Evolutionary conservation across 30 jellyfish, hydroid and myxozoan genomes (phyloP).

Genomic region (Turritopsis rubra): DNA sequence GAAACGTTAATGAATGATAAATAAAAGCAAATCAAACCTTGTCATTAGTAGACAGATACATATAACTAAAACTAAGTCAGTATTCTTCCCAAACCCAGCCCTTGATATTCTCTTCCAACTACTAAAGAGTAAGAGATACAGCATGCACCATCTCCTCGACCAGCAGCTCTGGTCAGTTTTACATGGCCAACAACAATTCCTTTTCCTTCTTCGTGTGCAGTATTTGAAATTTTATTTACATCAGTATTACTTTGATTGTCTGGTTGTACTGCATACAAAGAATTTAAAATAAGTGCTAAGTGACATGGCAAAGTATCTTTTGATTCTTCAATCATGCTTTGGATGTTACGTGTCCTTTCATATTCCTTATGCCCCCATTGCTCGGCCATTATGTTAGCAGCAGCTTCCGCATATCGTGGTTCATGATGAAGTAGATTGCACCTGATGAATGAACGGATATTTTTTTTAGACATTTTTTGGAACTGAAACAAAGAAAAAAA

Average conservation of each 20-base stretch:
- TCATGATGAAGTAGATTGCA: conserved; percentile 21
- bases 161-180: conserved; percentile 19
- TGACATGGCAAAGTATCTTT: conserved; percentile 32
- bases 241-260: background rate
- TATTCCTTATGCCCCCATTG: conserved; percentile 24
- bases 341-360: conserved; percentile 16
- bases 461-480: background rate
- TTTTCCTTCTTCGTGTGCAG: background rate
- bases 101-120: conserved; percentile 12
- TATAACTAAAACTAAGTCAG: conserved; percentile 17
- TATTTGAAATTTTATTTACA: background rate
- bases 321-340: conserved; percentile 19
- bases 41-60: conserved; percentile 36
- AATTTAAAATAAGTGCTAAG: conserved; percentile 7
- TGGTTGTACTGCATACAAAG: background rate
- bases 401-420: conserved; percentile 29
- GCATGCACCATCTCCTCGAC: conserved; percentile 36
- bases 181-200: conserved; percentile 32
- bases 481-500: no score
- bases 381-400: conserved; percentile 21
- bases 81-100: conserved; percentile 32
- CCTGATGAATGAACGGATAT: background rate
- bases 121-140: conserved; percentile 22
- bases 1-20: background rate
- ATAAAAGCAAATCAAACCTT: background rate